A percentile compares a stretch with the other conserved stretches of the same genome.
Conservation (phyloP, 2,113 vertebrate species). For the Salvelinus fontinalis region DNA sequence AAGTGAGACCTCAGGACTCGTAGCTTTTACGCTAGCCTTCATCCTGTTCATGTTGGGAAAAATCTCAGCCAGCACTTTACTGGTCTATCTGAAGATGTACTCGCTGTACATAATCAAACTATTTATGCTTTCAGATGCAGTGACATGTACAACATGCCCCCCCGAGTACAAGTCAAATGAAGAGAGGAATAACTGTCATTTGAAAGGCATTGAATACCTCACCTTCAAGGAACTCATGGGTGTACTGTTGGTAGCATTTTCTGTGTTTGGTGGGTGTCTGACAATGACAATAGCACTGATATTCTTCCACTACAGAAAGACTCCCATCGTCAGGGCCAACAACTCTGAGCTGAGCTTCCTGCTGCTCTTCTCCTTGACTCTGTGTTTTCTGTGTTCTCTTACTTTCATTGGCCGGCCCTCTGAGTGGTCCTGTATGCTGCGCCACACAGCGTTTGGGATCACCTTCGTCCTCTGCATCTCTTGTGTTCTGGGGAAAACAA, state of each 20-base stretch:
- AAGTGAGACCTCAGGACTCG: conserved; percentile 70
- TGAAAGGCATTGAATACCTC: conserved; percentile 75
- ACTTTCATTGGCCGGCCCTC: conserved; percentile 72
- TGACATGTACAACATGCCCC: conserved; percentile 73
- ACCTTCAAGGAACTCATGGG: conserved; percentile 73
- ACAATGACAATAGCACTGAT: conserved; percentile 65
- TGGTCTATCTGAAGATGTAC: conserved; percentile 53
- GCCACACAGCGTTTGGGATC: conserved; percentile 73
- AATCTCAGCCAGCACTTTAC: conserved; percentile 50
- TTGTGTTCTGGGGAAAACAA: conserved; percentile 71
- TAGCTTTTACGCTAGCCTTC: conserved; percentile 60
- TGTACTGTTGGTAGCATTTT: conserved; percentile 69
- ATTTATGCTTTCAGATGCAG: conserved; percentile 77
- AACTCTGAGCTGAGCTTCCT: conserved; percentile 77
- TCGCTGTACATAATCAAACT: conserved; percentile 61
- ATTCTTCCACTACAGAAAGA: conserved; percentile 73
- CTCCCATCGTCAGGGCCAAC: conserved; percentile 75
- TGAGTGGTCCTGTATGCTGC: conserved; percentile 76
- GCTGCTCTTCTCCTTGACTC: conserved; percentile 71
- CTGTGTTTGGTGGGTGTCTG: conserved; percentile 70
- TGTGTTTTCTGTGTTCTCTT: conserved; percentile 75
- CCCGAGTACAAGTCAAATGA: conserved; percentile 74
- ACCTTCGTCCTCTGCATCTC: conserved; percentile 73
- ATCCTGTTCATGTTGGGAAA: conserved; percentile 56
- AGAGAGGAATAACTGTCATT: conserved; percentile 68